Conservation (phyloP, 2,797 vertebrate species). For the Masticophis lateralis region DNA sequence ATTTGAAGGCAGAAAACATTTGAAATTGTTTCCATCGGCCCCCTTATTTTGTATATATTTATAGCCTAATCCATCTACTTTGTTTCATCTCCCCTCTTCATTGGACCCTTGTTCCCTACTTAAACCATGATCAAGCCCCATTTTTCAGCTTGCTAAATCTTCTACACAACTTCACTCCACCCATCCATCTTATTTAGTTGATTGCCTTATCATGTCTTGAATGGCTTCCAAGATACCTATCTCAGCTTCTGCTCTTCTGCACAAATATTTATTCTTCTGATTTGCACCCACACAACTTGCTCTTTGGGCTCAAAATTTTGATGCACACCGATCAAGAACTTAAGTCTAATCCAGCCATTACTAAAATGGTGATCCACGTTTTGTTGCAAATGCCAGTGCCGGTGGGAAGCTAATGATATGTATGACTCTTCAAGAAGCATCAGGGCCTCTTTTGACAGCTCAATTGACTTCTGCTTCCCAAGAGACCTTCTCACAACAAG, state of each 20-base stretch:
- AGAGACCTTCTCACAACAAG: background rate
- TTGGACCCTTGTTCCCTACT: background rate
- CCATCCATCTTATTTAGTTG: too few relatives aligned
- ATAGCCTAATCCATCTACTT: background rate
- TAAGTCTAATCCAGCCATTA: background rate
- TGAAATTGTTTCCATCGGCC: background rate
- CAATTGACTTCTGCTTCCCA: background rate
- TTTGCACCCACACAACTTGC: background rate
- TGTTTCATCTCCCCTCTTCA: background rate
- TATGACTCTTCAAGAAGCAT: background rate
- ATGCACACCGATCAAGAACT: background rate
- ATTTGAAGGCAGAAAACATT: background rate
- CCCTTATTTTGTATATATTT: background rate
- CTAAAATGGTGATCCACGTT: background rate
- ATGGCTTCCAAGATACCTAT: background rate
- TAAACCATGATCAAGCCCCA: background rate
- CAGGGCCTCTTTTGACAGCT: too few relatives aligned
- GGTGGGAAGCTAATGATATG: background rate
- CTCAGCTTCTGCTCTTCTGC: background rate
- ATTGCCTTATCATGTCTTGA: background rate
- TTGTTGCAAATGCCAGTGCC: background rate
- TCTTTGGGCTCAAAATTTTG: background rate
- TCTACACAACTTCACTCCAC: background rate
- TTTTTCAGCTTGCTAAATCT: background rate
- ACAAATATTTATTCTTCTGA: background rate